Evolutionary conservation across 2,113 vertebrate genomes (phyloP).

Genomic region (Charina bottae): DNA sequence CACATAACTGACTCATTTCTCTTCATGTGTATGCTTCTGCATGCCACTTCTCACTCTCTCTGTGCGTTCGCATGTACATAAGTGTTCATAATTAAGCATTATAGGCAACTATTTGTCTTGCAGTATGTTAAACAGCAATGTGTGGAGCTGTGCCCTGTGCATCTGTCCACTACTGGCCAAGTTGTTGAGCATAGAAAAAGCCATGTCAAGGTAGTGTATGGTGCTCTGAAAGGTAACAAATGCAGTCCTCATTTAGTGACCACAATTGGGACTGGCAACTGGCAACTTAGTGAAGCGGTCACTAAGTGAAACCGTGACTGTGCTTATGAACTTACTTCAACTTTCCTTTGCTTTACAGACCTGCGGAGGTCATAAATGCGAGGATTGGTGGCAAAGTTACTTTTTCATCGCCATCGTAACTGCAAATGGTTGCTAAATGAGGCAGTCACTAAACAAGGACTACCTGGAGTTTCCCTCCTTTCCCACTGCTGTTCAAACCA

Average conservation of each 20-base stretch:
- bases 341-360: background rate
- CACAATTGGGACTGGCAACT: background rate
- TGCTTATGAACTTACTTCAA: background rate
- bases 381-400: background rate
- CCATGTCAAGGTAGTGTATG: background rate
- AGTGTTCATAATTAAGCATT: background rate
- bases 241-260: background rate
- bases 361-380: background rate
- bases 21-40: background rate
- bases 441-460: background rate
- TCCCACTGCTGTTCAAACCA: background rate
- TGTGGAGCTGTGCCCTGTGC: too few relatives aligned
- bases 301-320: background rate
- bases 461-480: background rate
- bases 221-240: background rate
- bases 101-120: background rate
- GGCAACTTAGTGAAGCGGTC: background rate
- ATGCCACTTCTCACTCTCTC: background rate
- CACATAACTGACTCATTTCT: background rate
- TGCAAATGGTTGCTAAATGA: background rate
- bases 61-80: background rate
- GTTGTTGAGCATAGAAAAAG: background rate
- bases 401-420: background rate
- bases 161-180: background rate
- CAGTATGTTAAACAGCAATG: background rate